phyloP scores from a whole-genome alignment of 2,797 vertebrate species.

The Pangasius larnaudii region DNA sequence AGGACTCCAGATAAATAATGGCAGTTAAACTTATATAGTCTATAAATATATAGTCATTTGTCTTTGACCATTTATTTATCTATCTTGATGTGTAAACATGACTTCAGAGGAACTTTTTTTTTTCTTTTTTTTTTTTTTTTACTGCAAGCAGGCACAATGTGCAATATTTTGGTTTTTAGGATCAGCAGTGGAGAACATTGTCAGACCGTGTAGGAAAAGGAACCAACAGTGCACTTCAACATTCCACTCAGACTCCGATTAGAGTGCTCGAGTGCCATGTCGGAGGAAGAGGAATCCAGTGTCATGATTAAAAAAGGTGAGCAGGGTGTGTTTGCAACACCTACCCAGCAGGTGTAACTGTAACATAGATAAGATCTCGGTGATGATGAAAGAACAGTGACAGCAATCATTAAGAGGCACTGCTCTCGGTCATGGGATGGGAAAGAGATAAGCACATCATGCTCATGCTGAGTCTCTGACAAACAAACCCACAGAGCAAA shows the following conservation, averaged over 20 bases:
- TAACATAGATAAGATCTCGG: background rate
- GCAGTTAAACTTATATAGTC: background rate
- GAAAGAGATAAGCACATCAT: background rate
- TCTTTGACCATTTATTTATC: background rate
- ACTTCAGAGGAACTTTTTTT: background rate
- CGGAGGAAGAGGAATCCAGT: conserved; percentile 18
- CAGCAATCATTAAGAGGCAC: background rate
- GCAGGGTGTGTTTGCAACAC: conserved; percentile 52
- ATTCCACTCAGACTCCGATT: background rate
- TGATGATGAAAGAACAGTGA: background rate
- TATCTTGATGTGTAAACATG: conserved; percentile 70
- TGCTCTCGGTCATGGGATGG: background rate
- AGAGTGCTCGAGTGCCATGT: background rate
- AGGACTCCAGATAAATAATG: conserved; percentile 33
- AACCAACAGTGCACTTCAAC: background rate
- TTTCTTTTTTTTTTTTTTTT: background rate
- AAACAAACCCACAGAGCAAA: background rate
- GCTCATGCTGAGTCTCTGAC: background rate
- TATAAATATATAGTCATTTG: conserved; percentile 41
- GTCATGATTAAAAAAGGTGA: background rate
- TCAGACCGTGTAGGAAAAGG: background rate
- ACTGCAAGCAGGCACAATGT: conserved; percentile 10
- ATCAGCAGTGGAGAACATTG: background rate
- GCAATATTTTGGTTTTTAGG: background rate
- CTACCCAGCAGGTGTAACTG: conserved; percentile 36